These are phyloP conservation scores for Clamator glandarius DNA, from an alignment of 2,797 vertebrate genomes.

Conservation along the genomic window DNA sequence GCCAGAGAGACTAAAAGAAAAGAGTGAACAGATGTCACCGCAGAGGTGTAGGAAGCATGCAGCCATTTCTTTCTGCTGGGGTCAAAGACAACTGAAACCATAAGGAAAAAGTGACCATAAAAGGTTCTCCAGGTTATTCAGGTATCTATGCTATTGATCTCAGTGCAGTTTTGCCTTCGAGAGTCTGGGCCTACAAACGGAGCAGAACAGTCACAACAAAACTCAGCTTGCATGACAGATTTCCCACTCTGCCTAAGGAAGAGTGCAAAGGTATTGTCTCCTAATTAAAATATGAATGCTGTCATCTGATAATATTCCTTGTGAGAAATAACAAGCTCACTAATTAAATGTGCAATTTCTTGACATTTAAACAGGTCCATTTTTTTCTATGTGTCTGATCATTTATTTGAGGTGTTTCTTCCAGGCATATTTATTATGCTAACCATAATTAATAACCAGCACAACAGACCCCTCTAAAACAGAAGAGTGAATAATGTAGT, in stretches of 20 bases:
- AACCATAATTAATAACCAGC: conserved; percentile 38
- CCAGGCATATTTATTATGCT: conserved; percentile 47
- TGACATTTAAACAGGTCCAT: conserved; percentile 63
- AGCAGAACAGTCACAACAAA: neutral
- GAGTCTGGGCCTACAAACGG: neutral
- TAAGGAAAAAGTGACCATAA: neutral
- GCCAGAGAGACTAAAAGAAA: neutral
- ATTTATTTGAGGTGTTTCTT: conserved; percentile 49
- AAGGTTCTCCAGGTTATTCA: neutral
- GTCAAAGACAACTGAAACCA: neutral
- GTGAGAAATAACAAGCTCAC: conserved; percentile 57
- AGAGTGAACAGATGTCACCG: neutral
- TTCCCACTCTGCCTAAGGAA: conserved; percentile 10
- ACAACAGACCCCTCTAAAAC: conserved; percentile 26
- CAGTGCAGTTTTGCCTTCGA: neutral
- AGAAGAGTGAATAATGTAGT: neutral
- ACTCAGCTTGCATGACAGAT: neutral
- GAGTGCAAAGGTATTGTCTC: conserved; percentile 54
- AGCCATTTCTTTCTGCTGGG: neutral
- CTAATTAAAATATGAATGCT: conserved; percentile 68
- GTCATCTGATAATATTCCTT: conserved; percentile 57
- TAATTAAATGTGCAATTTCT: conserved; percentile 65
- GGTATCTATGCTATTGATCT: neutral
- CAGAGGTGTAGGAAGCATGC: neutral
- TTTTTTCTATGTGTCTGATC: conserved; percentile 24